A percentile compares a stretch with the other conserved stretches of the same genome.
phyloP scores from a whole-genome alignment of 2,113 vertebrate genomes.

The Vulpes lagopus region DNA sequence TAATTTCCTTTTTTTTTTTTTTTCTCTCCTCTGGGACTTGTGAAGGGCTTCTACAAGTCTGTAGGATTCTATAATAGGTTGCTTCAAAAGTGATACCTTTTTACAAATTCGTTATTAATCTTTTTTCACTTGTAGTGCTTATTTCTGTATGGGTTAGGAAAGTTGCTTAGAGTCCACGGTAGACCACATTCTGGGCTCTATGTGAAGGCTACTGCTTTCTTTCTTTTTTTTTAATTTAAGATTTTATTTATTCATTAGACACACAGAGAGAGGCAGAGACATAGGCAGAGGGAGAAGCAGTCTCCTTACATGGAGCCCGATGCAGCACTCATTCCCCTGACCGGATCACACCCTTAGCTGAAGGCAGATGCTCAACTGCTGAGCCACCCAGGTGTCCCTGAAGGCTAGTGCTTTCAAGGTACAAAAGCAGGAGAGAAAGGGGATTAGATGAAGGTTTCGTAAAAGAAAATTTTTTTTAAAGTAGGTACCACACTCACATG shows the following conservation, averaged over 20 bases:
- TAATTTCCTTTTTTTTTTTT: not conserved
- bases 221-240: too few relatives aligned
- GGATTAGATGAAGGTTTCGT: not conserved
- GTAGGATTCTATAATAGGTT: not conserved
- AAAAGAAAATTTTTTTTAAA: not conserved
- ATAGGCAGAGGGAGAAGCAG: too few relatives aligned
- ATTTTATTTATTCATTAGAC: too few relatives aligned
- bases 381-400: too few relatives aligned
- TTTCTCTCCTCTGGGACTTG: not conserved
- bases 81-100: constrained; percentile 24
- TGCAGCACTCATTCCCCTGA: too few relatives aligned
- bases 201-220: not conserved
- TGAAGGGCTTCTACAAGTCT: not conserved
- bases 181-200: not conserved
- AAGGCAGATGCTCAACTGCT: too few relatives aligned
- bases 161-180: not conserved
- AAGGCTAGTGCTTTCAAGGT: not conserved
- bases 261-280: too few relatives aligned
- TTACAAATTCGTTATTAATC: not conserved
- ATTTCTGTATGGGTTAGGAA: not conserved
- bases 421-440: not conserved
- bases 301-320: too few relatives aligned
- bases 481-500: not conserved
- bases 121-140: not conserved
- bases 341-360: too few relatives aligned